A percentile compares a stretch with the other conserved stretches of the same genome.
Conservation (phyloP, 2,113 vertebrate species). For the Climacteris rufus region DNA sequence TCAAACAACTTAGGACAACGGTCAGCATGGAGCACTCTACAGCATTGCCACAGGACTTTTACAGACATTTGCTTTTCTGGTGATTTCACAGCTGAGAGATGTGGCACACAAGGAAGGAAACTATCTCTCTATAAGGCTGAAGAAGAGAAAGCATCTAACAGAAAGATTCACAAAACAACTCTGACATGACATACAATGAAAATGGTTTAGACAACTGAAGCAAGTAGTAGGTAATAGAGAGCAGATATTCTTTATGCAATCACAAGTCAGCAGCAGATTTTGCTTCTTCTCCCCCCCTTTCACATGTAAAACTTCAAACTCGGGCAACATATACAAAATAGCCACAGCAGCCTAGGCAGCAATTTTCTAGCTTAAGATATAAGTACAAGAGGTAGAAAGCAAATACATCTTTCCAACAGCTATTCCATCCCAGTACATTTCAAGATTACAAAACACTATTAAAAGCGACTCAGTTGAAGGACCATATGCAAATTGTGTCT, state of each 20-base stretch:
- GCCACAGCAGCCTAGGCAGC: not conserved
- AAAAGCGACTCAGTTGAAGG: not conserved
- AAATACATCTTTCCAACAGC: not conserved
- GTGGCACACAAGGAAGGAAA: not conserved
- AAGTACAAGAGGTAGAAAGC: not conserved
- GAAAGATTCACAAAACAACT: not conserved
- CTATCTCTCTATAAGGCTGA: not conserved
- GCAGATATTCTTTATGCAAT: not conserved
- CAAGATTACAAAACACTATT: not conserved
- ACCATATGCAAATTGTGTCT: not conserved
- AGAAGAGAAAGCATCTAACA: not conserved
- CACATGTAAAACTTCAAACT: not conserved
- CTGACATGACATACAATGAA: not conserved
- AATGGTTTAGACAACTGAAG: not conserved
- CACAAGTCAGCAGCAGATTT: not conserved
- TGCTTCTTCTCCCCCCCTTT: not conserved
- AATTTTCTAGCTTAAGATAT: not conserved
- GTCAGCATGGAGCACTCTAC: not conserved
- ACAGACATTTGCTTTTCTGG: not conserved
- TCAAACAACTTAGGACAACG: not conserved
- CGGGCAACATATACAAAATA: not conserved
- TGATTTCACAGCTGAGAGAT: not conserved
- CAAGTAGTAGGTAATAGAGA: not conserved
- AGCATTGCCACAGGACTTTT: not conserved
- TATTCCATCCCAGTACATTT: not conserved